Conservation (phyloP, 2,113 vertebrate genomes). For the Sisor rabdophorus region DNA sequence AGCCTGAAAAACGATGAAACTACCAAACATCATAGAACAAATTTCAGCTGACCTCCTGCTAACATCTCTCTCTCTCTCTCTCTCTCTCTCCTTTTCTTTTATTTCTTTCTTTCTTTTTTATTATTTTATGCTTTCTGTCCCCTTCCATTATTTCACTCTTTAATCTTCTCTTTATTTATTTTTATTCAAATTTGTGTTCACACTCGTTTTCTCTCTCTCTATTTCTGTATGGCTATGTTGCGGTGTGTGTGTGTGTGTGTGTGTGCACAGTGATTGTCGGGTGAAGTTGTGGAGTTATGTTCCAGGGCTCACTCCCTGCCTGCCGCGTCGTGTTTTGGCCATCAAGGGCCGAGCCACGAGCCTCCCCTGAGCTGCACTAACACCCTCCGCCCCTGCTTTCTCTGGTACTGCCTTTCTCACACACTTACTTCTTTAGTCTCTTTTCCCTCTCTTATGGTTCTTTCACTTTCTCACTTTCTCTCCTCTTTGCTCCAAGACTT, state of each 20-base stretch:
- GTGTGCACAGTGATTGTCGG: slow-evolving; percentile 85
- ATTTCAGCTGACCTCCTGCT: background rate
- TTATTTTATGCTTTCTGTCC: no score
- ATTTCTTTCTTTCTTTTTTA: background rate
- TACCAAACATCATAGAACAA: background rate
- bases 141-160: background rate
- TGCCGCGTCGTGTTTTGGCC: slow-evolving; percentile 95
- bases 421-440: slow-evolving; percentile 21
- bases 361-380: slow-evolving; percentile 80
- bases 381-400: slow-evolving; percentile 52
- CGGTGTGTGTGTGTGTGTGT: slow-evolving; percentile 2
- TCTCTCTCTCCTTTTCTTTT: background rate
- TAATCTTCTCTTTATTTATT: background rate
- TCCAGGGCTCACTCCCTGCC: slow-evolving; percentile 95
- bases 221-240: slow-evolving; percentile 20
- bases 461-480: slow-evolving; percentile 32
- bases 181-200: background rate
- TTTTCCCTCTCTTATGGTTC: slow-evolving; percentile 55
- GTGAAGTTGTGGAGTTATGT: slow-evolving; percentile 99
- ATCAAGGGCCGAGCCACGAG: slow-evolving; percentile 98
- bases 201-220: slow-evolving; percentile 41
- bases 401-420: slow-evolving; percentile 56
- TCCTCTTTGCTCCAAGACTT: slow-evolving; percentile 15
- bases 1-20: background rate
- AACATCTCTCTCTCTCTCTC: background rate